These are phyloP conservation scores for Lithophane leautieri DNA, from an alignment of 2,888 invertebrate genomes.

Conservation along the genomic window DNA sequence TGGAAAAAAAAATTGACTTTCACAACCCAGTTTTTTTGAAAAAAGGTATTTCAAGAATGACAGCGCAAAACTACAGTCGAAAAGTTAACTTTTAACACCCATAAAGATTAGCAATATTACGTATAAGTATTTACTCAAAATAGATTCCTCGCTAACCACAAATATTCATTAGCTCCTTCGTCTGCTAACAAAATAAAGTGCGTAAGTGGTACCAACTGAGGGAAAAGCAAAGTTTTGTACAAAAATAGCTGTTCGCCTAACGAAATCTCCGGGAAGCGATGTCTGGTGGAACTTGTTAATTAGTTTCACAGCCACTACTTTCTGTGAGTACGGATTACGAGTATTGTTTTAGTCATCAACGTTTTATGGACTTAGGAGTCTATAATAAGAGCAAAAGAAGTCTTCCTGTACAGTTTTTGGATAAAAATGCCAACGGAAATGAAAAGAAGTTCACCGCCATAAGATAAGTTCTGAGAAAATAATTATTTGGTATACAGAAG, in stretches of 20 bases:
- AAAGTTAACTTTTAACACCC: too few species aligned
- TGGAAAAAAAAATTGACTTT: too few species aligned
- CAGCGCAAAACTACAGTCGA: too few species aligned
- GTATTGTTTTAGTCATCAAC: slow-evolving; percentile 11
- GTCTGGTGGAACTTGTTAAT: slow-evolving; percentile 82
- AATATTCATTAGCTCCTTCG: slow-evolving; percentile 50
- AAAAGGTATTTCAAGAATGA: too few species aligned
- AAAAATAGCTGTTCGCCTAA: slow-evolving; percentile 82
- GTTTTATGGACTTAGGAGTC: slow-evolving; percentile 10
- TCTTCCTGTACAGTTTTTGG: neutral
- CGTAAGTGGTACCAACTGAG: slow-evolving; percentile 56
- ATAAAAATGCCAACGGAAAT: neutral
- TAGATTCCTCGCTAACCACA: slow-evolving; percentile 17
- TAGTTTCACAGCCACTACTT: slow-evolving; percentile 84
- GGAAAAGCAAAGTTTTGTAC: slow-evolving; percentile 62
- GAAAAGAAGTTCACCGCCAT: neutral
- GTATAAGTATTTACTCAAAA: slow-evolving; percentile 6
- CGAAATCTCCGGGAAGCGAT: slow-evolving; percentile 76
- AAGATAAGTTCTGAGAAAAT: too few species aligned
- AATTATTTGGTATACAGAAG: too few species aligned
- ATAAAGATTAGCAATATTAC: too few species aligned
- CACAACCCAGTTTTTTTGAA: too few species aligned
- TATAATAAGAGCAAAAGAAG: neutral
- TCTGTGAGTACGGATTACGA: slow-evolving; percentile 69
- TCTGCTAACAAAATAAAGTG: slow-evolving; percentile 61